Conservation (phyloP, 1,140 invertebrate genomes). For the Pygmarrhopalites habei region DNA sequence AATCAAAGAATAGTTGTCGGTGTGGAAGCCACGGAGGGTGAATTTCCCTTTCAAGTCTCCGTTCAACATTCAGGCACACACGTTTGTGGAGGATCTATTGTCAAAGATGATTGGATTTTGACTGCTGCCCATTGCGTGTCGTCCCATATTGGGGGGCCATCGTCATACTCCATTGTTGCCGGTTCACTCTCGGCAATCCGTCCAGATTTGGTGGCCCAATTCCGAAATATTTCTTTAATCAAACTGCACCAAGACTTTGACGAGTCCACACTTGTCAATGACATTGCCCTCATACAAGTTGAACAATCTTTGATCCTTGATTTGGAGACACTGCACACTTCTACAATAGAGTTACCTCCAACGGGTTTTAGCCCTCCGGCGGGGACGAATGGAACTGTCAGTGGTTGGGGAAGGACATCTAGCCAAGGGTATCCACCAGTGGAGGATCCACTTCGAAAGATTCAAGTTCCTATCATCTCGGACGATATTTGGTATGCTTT, state of each 20-base stretch:
- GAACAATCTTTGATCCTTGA: not conserved
- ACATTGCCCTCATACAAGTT: slow-evolving; percentile 9
- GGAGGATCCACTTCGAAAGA: slow-evolving; percentile 41
- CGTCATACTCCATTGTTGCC: not conserved
- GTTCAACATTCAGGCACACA: not conserved
- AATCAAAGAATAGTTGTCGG: slow-evolving; percentile 41
- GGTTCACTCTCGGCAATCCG: not conserved
- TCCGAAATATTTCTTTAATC: not conserved
- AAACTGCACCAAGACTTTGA: not conserved
- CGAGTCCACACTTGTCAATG: not conserved
- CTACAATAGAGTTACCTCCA: not conserved
- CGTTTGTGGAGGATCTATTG: slow-evolving; percentile 4
- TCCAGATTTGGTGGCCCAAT: not conserved
- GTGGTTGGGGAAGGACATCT: slow-evolving; percentile 9
- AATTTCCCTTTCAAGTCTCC: slow-evolving; percentile 3
- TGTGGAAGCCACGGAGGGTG: slow-evolving; percentile 39
- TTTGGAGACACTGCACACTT: not conserved
- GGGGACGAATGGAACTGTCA: not conserved
- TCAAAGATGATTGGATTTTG: not conserved
- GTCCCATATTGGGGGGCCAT: not conserved
- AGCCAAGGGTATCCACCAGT: slow-evolving; percentile 18
- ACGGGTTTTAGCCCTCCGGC: not conserved
- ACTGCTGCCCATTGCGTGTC: slow-evolving; percentile 9
- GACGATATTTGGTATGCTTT: slow-evolving; percentile 40
- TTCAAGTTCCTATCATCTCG: slow-evolving; percentile 41